phyloP scores from a whole-genome alignment of 2,113 vertebrate species.

The Hippocampus comes region DNA sequence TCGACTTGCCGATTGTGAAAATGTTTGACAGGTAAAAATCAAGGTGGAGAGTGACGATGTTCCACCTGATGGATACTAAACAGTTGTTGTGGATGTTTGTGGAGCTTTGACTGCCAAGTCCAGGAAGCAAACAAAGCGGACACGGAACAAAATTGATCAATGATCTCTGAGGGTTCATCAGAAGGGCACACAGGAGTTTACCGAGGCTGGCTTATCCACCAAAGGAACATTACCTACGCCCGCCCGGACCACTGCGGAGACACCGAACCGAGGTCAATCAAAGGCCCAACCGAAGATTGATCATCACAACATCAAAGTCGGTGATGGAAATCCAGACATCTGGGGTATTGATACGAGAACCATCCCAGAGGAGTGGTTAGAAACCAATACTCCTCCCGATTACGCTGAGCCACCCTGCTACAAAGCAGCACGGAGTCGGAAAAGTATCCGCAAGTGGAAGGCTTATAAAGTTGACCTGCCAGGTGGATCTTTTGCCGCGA shows the following conservation, averaged over 20 bases:
- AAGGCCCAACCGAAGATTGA: slow-evolving; percentile 75
- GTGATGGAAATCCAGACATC: slow-evolving; percentile 73
- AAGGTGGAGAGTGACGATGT: slow-evolving; percentile 47
- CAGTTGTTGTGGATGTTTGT: slow-evolving; percentile 56
- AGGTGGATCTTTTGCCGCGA: slow-evolving; percentile 54
- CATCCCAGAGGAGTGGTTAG: slow-evolving; percentile 68
- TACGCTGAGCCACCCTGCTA: slow-evolving; percentile 62
- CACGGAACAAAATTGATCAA: slow-evolving; percentile 69
- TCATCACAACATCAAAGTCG: slow-evolving; percentile 75
- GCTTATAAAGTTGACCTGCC: slow-evolving; percentile 66
- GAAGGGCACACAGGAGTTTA: slow-evolving; percentile 68
- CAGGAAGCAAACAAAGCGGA: slow-evolving; percentile 67
- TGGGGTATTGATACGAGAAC: slow-evolving; percentile 71
- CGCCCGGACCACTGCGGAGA: slow-evolving; percentile 68
- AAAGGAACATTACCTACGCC: slow-evolving; percentile 73
- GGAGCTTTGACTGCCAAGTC: slow-evolving; percentile 60
- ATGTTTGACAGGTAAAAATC: slow-evolving; percentile 60
- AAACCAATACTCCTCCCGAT: slow-evolving; percentile 65
- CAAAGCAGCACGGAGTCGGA: slow-evolving; percentile 38
- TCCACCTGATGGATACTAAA: slow-evolving; percentile 31
- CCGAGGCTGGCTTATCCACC: slow-evolving; percentile 74
- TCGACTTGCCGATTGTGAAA: slow-evolving; percentile 59
- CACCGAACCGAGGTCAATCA: slow-evolving; percentile 74
- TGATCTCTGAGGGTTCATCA: slow-evolving; percentile 72
- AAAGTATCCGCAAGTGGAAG: slow-evolving; percentile 53